These are phyloP conservation scores for Micronisus gabar DNA, from an alignment of 2,113 vertebrate genomes.

Conservation along the genomic window DNA sequence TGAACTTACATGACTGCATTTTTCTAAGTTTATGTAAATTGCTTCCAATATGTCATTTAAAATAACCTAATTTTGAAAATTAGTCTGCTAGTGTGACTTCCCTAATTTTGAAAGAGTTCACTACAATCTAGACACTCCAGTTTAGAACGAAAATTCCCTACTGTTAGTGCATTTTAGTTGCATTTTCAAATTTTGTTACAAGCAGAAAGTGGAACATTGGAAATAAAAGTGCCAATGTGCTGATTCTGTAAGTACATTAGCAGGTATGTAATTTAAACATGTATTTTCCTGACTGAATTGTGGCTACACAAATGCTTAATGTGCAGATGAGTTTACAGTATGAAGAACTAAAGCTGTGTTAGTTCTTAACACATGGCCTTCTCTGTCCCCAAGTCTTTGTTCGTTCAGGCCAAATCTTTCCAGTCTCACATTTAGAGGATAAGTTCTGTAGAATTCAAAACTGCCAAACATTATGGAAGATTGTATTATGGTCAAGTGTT, in stretches of 20 bases:
- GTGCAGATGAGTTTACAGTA: not conserved
- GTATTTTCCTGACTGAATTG: not conserved
- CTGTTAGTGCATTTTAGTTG: not conserved
- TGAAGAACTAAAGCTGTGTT: not conserved
- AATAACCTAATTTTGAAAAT: not conserved
- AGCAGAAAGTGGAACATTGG: not conserved
- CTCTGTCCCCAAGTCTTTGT: not conserved
- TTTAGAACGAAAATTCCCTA: not conserved
- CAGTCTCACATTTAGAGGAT: not conserved
- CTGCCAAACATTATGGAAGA: not conserved
- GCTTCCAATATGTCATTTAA: not conserved
- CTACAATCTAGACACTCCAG: not conserved
- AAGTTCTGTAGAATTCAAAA: not conserved
- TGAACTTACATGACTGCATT: not conserved
- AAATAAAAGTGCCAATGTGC: not conserved
- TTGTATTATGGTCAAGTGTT: not conserved
- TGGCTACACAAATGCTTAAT: not conserved
- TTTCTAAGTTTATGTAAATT: not conserved
- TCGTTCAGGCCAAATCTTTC: not conserved
- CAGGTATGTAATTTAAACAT: not conserved
- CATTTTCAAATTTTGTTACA: not conserved
- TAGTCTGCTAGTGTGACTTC: not conserved
- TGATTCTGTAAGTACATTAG: not conserved
- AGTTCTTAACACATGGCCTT: not conserved
- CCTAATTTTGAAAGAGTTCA: not conserved